Percentiles rank a stretch among this genome's conserved stretches.
phyloP scores from a whole-genome alignment of 1,140 invertebrate species.

The Nilaparvata lugens region DNA sequence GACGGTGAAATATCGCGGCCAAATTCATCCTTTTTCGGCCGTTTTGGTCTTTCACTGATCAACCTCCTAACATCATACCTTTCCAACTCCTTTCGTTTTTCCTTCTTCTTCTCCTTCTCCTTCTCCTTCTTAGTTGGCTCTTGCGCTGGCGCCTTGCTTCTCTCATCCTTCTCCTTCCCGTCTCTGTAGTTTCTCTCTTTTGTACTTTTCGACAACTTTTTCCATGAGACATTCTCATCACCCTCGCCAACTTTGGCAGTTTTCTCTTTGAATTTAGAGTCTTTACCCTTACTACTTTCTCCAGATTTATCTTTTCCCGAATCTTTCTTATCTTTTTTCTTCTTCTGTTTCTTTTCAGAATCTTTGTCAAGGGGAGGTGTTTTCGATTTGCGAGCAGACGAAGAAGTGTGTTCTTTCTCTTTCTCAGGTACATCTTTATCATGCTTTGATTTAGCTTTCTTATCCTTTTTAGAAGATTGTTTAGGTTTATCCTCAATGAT shows the following conservation, averaged over 20 bases:
- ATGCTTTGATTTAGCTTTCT: slow-evolving; percentile 26
- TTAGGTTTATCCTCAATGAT: slow-evolving; percentile 39
- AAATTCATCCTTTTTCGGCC: slow-evolving; percentile 62
- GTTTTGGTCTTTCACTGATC: slow-evolving; percentile 55
- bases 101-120: slow-evolving; percentile 35
- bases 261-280: slow-evolving; percentile 37
- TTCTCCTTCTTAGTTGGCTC: slow-evolving; percentile 35
- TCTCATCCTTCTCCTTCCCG: slow-evolving; percentile 39
- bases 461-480: slow-evolving; percentile 36
- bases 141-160: slow-evolving; percentile 32
- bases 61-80: slow-evolving; percentile 71
- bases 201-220: slow-evolving; percentile 66
- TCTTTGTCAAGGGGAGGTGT: slow-evolving; percentile 33
- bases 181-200: slow-evolving; percentile 76
- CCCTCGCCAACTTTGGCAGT: slow-evolving; percentile 23
- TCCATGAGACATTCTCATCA: slow-evolving; percentile 50
- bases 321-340: slow-evolving; percentile 42
- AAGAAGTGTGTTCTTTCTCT: slow-evolving; percentile 44
- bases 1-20: slow-evolving; percentile 55
- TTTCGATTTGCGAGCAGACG: slow-evolving; percentile 36
- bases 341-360: slow-evolving; percentile 43
- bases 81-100: slow-evolving; percentile 67
- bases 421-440: slow-evolving; percentile 44
- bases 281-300: slow-evolving; percentile 22
- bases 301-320: slow-evolving; percentile 28